phyloP scores from a whole-genome alignment of 2,888 invertebrate genomes.

The Omphaloscelis lunosa region DNA sequence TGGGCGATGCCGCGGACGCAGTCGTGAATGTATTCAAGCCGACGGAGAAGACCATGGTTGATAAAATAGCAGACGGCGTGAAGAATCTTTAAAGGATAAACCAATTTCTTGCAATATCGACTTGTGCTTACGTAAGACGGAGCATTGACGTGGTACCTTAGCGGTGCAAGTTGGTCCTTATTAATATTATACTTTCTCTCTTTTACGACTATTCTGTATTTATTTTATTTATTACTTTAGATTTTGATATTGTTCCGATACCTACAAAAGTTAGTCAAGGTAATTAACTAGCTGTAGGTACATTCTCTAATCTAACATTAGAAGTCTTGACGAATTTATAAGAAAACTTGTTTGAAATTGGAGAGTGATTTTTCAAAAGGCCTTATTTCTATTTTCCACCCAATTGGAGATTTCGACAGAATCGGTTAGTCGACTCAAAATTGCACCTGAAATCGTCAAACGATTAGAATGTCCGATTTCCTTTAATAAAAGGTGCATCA shows the following conservation, averaged over 20 bases:
- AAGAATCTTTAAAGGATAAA: conserved; percentile 76
- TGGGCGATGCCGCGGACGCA: conserved; percentile 83
- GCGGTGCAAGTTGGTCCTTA: conserved; percentile 28
- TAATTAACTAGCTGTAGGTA: neutral
- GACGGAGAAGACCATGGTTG: conserved; percentile 82
- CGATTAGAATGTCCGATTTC: neutral
- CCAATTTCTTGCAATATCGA: conserved; percentile 42
- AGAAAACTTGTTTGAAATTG: neutral
- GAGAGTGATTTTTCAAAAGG: too few species aligned
- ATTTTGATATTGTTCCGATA: too few species aligned
- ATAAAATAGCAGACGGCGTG: conserved; percentile 82
- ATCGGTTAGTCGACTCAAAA: neutral
- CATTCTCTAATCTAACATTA: neutral
- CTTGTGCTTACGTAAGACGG: conserved; percentile 47
- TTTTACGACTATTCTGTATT: conserved; percentile 5
- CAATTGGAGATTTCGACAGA: neutral
- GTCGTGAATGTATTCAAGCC: conserved; percentile 86
- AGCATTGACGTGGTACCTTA: conserved; percentile 32
- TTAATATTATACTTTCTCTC: conserved; percentile 13
- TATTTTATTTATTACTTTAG: neutral
- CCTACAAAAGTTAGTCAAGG: too few species aligned
- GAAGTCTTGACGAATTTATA: neutral
- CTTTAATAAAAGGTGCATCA: neutral
- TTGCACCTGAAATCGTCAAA: neutral
- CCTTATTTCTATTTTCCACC: neutral